Evolutionary conservation across 2,797 vertebrate genomes (phyloP).

Genomic region (Rhinophrynus dorsalis): DNA sequence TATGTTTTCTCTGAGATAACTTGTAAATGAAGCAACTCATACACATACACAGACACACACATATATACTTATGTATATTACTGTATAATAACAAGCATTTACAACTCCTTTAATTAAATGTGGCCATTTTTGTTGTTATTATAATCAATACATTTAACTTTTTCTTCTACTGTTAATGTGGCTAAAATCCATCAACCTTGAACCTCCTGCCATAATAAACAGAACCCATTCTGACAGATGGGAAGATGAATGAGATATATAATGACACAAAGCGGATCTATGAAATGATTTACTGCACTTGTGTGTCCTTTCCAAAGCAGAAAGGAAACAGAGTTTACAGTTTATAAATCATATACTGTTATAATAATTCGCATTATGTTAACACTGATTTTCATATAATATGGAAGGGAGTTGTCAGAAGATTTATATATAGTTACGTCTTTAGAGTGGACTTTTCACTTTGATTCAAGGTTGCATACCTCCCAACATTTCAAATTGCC

Average conservation of each 20-base stretch:
- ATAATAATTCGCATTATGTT: conserved; percentile 8
- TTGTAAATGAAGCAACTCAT: too few species aligned
- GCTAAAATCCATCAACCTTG: neutral
- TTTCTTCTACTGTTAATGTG: too few species aligned
- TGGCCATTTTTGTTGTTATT: too few species aligned
- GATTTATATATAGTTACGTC: neutral
- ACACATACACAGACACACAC: too few species aligned
- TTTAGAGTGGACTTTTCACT: too few species aligned
- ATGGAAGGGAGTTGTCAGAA: conserved; percentile 5
- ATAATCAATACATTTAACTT: too few species aligned
- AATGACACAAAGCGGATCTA: conserved; percentile 8
- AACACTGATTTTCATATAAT: conserved; percentile 12
- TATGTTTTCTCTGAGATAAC: too few species aligned
- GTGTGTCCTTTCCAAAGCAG: conserved; percentile 5
- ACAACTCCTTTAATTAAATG: too few species aligned
- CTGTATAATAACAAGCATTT: too few species aligned
- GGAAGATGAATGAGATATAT: conserved; percentile 33
- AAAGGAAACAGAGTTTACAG: conserved; percentile 1
- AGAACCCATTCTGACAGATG: conserved; percentile 15
- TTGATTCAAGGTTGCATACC: too few species aligned
- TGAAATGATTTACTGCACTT: conserved; percentile 19
- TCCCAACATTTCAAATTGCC: too few species aligned
- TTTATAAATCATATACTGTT: conserved; percentile 14
- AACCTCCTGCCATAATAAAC: conserved; percentile 6
- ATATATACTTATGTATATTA: too few species aligned